Evolutionary conservation across 2,113 vertebrate genomes (phyloP).

Genomic region (Arizona elegans): DNA sequence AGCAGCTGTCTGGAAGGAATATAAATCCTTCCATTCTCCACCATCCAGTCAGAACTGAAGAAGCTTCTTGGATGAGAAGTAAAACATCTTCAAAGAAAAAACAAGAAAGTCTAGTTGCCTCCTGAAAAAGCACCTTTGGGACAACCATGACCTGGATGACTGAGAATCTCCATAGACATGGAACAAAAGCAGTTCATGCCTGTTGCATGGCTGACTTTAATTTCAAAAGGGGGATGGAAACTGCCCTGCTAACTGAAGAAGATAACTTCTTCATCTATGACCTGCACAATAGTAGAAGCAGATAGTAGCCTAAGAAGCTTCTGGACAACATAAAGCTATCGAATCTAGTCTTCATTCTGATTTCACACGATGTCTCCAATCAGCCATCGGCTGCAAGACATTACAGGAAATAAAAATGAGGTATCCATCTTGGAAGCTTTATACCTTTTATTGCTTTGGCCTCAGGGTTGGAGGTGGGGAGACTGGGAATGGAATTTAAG

Average conservation of each 20-base stretch:
- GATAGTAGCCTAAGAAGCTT: background rate
- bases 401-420: background rate
- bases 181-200: background rate
- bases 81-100: too few species aligned
- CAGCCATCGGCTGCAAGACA: background rate
- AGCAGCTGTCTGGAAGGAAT: too few species aligned
- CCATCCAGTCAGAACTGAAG: too few species aligned
- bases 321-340: background rate
- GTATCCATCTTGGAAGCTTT: background rate
- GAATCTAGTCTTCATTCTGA: background rate
- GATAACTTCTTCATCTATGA: background rate
- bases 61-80: too few species aligned
- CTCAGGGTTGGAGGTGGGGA: background rate
- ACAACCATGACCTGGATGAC: background rate
- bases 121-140: too few species aligned
- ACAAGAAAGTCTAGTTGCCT: too few species aligned
- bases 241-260: background rate
- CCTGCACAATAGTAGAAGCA: background rate
- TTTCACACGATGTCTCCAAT: background rate
- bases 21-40: too few species aligned
- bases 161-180: too few species aligned
- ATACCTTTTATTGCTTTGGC: background rate
- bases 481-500: background rate
- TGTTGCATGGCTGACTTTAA: background rate
- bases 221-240: background rate